Evolutionary conservation across 1,140 invertebrate genomes (phyloP), one percentile per base, ranked within the genome.

Genomic region (Homalodisca vitripennis): DNA sequence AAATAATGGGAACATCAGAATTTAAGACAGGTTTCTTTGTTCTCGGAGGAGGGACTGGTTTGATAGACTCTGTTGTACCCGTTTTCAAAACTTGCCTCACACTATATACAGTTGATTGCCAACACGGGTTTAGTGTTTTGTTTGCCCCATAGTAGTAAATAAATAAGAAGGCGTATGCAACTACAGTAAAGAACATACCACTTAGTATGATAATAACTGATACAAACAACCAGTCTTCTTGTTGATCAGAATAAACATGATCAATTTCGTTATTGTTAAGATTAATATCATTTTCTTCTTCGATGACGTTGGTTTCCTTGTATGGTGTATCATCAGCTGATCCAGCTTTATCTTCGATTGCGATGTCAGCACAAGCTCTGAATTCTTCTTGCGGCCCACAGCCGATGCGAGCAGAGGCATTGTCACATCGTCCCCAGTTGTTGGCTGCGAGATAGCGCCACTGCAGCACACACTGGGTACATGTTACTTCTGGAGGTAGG

Each of bases 361-460:
- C 81, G 13, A 95, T 87, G 75, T 95, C 93, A 0, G 93, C 88
- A 74, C 93, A 95, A 0, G 90, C 88, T 10, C 93, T 84, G 76
- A 95, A 96, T 76, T 94, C 91, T 77, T 95, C 92, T 78, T 95
- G 92, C 0, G 88, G 88, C 0, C 93, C 93, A 76, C 92, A 95
- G 1, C 92, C 92, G 1, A 93, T 87, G 0, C 85, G 86, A 34
- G 86, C 88, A 46, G 84, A 85, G 1, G 89, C 89, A 74, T 92
- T 87, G 26, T 82, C 82, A 75, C 91, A 92, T 0, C 82, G 85
- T 0, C 89, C 89, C 90, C 90, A 92, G 76, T 90, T 91, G 74
- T 92, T 92, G 0, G 89, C 92, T 53, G 90, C 89, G 51, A 91
- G 83, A 77, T 93, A 93, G 71, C 86, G 83, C 92, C 92, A 94